Percentiles rank a stretch among this genome's conserved stretches.
phyloP scores from a whole-genome alignment of 2,113 vertebrate genomes.

The Azemiops feae region DNA sequence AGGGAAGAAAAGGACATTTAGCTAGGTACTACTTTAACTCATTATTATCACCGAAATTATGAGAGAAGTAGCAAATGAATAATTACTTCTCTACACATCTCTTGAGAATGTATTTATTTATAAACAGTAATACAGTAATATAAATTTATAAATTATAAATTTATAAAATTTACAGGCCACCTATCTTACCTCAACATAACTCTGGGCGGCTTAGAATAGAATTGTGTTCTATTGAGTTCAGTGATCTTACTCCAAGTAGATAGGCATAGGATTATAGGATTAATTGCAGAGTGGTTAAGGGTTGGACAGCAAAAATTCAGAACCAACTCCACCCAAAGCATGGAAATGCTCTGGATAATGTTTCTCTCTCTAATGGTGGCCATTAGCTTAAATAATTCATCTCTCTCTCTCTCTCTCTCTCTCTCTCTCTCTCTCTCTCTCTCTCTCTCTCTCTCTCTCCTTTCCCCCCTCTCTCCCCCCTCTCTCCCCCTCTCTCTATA shows the following conservation, averaged over 20 bases:
- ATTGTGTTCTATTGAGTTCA: neutral
- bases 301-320: neutral
- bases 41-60: neutral
- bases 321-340: neutral
- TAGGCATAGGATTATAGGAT: neutral
- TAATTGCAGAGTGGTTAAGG: neutral
- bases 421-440: too few relatives aligned
- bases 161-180: neutral
- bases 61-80: neutral
- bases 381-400: too few relatives aligned
- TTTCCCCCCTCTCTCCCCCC: rapidly evolving
- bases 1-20: neutral
- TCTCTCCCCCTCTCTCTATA: too few relatives aligned
- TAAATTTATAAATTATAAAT: neutral
- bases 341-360: neutral
- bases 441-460: too few relatives aligned
- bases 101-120: neutral
- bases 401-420: rapidly evolving
- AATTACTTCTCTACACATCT: neutral
- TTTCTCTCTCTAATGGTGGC: too few relatives aligned
- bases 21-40: neutral
- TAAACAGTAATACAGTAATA: neutral
- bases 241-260: neutral
- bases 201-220: neutral
- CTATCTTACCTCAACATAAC: neutral